phyloP scores from a whole-genome alignment of 2,888 invertebrate species.

The Melinopterus prodromus region DNA sequence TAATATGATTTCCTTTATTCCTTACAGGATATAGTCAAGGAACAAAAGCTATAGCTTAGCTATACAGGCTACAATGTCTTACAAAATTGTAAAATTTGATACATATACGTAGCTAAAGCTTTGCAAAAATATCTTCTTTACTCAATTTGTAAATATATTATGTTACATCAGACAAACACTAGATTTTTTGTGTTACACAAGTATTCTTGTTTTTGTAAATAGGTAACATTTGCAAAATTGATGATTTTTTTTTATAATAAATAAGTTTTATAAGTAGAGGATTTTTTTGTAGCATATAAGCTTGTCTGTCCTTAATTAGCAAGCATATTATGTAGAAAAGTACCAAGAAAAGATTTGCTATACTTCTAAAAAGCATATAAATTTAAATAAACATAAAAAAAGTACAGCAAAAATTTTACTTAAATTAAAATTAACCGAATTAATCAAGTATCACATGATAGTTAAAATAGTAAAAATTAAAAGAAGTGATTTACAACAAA shows the following conservation, averaged over 20 bases:
- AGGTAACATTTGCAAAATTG: background rate
- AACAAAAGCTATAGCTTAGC: background rate
- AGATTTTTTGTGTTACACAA: background rate
- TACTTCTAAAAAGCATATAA: background rate
- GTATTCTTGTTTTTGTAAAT: background rate
- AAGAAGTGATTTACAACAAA: slow-evolving; percentile 11
- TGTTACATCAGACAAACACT: slow-evolving; percentile 1
- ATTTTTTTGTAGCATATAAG: slow-evolving; percentile 6
- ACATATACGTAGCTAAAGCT: slow-evolving; percentile 27
- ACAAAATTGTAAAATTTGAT: slow-evolving; percentile 12
- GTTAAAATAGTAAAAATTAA: slow-evolving; percentile 15
- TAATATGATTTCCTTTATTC: background rate
- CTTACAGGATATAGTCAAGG: background rate
- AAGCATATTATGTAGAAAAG: slow-evolving; percentile 17
- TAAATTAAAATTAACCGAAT: background rate
- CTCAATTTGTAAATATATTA: slow-evolving; percentile 8
- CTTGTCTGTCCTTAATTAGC: slow-evolving; percentile 12
- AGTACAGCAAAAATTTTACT: background rate
- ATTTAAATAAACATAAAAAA: background rate
- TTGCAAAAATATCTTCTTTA: slow-evolving; percentile 36
- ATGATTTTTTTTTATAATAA: slow-evolving; percentile 5
- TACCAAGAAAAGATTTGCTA: slow-evolving; percentile 5
- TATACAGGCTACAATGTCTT: slow-evolving; percentile 1
- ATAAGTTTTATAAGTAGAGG: slow-evolving; percentile 5
- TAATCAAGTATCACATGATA: slow-evolving; percentile 25